Evolutionary conservation across 2,113 vertebrate genomes (phyloP).

Genomic region (Mohoua ochrocephala): DNA sequence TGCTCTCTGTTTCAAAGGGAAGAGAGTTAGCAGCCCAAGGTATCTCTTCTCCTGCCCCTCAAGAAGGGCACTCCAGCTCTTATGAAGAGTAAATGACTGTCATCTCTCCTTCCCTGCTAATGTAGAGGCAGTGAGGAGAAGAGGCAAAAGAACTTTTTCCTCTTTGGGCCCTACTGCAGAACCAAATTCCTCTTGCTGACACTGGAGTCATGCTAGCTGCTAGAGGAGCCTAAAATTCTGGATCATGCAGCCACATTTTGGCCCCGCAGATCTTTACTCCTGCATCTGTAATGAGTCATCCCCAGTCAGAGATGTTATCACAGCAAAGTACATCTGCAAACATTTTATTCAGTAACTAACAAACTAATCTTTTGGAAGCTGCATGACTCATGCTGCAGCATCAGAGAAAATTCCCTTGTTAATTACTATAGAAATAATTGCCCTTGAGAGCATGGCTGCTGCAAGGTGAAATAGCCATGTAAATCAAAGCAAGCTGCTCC

Average conservation of each 20-base stretch:
- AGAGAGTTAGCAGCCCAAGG: not conserved
- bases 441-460: not conserved
- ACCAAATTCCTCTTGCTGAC: not conserved
- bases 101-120: not conserved
- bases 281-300: not conserved
- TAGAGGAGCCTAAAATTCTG: not conserved
- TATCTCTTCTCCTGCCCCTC: no score
- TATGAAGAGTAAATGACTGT: not conserved
- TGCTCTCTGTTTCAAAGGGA: not conserved
- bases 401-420: conserved; percentile 4
- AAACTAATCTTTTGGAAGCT: not conserved
- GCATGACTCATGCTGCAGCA: not conserved
- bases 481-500: not conserved
- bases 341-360: not conserved
- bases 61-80: not conserved
- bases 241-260: not conserved
- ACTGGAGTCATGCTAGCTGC: not conserved
- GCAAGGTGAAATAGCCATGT: not conserved
- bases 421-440: not conserved
- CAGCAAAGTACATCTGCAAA: conserved; percentile 25
- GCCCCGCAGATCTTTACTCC: not conserved
- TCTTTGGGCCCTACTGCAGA: not conserved
- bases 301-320: not conserved
- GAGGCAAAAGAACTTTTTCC: not conserved
- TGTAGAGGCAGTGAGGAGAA: not conserved